Conservation (phyloP, 2,113 vertebrate species). For the Tupaia chinensis region DNA sequence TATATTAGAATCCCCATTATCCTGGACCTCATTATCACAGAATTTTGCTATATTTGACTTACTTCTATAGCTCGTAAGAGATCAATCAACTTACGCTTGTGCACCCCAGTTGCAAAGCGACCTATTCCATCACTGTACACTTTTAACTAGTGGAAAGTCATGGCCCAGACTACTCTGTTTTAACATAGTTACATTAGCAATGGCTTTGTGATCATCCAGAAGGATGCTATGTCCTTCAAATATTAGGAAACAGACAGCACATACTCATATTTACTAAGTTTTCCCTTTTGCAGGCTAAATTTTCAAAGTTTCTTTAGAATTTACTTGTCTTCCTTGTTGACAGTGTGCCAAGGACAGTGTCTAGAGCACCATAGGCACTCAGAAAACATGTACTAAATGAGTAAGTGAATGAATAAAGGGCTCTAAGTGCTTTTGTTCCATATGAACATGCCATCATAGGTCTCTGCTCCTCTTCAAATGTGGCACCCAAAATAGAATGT, state of each 20-base stretch:
- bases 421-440: neutral
- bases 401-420: neutral
- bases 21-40: neutral
- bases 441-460: neutral
- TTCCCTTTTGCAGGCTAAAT: neutral
- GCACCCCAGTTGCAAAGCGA: constrained; percentile 7
- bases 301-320: neutral
- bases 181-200: neutral
- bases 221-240: neutral
- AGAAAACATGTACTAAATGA: neutral
- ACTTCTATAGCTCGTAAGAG: neutral
- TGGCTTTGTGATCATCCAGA: neutral
- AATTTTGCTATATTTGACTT: constrained; percentile 36
- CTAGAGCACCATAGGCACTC: neutral
- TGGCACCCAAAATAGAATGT: neutral
- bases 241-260: neutral
- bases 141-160: constrained; percentile 27
- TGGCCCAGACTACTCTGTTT: neutral
- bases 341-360: neutral
- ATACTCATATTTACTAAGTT: neutral
- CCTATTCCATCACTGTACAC: neutral
- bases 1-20: neutral
- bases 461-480: neutral
- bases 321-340: neutral
- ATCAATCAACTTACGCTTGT: neutral